Conservation (phyloP, 2,113 vertebrate species). For the Mesitornis unicolor region DNA sequence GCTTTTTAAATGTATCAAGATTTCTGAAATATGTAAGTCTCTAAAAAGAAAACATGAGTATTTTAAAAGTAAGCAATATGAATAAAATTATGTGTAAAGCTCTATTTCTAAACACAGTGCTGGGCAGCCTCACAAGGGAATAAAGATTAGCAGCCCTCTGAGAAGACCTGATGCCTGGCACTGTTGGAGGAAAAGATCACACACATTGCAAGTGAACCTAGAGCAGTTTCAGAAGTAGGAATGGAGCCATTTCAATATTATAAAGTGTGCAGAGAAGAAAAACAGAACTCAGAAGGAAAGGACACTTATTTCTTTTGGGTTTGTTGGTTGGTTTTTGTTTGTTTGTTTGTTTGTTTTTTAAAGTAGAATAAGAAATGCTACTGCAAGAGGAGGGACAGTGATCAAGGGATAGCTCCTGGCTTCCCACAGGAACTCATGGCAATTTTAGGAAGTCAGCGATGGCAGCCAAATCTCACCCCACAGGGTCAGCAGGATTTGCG, state of each 20-base stretch:
- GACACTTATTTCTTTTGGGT: background rate
- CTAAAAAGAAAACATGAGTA: background rate
- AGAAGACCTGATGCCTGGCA: background rate
- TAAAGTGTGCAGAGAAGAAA: background rate
- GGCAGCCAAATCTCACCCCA: background rate
- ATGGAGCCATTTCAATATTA: background rate
- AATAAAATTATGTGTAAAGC: background rate
- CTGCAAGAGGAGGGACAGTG: background rate
- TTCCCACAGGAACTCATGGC: background rate
- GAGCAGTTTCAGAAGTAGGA: background rate
- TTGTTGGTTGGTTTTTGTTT: too few species aligned
- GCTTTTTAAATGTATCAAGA: background rate
- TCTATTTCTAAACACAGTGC: background rate
- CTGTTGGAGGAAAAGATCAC: background rate
- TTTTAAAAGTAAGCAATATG: background rate
- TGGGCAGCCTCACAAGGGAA: background rate
- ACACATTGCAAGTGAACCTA: background rate
- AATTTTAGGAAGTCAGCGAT: background rate
- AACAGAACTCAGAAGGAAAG: background rate
- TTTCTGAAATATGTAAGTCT: background rate
- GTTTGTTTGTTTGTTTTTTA: background rate
- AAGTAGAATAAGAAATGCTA: background rate
- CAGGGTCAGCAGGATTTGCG: background rate
- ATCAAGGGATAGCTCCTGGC: background rate
- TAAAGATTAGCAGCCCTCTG: background rate